phyloP scores from a whole-genome alignment of 2,113 vertebrate species.

The Onychorhynchus coronatus region DNA sequence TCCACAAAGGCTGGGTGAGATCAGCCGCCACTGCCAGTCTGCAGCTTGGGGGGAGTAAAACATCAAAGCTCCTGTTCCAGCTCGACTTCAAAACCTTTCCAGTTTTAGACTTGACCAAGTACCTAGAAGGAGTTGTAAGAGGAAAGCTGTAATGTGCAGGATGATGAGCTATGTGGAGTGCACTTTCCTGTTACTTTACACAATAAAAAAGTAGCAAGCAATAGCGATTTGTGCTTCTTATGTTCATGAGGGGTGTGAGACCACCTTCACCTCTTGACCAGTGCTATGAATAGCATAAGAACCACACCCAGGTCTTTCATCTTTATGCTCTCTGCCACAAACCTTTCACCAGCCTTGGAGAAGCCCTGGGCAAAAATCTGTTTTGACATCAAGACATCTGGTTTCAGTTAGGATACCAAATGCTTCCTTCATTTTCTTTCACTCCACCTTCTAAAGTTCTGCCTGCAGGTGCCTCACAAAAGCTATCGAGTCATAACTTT shows the following conservation, averaged over 20 bases:
- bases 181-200: not conserved
- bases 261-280: not conserved
- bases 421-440: not conserved
- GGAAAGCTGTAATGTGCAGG: not conserved
- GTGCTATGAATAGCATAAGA: not conserved
- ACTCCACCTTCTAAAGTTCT: not conserved
- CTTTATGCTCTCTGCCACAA: not conserved
- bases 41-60: not conserved
- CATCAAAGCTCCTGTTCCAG: slow-evolving; percentile 9
- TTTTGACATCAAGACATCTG: not conserved
- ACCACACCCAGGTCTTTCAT: not conserved
- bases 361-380: not conserved
- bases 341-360: not conserved
- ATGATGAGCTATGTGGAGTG: not conserved
- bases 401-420: not conserved
- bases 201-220: fast-evolving
- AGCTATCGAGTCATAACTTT: fast-evolving
- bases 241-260: not conserved
- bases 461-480: not conserved
- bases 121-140: not conserved
- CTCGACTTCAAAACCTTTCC: not conserved
- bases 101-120: not conserved
- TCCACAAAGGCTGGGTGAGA: not conserved
- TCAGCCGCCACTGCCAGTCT: not conserved
- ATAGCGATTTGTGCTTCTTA: not conserved